Evolutionary conservation across 2,113 vertebrate genomes (phyloP).

Genomic region (Azemiops feae): DNA sequence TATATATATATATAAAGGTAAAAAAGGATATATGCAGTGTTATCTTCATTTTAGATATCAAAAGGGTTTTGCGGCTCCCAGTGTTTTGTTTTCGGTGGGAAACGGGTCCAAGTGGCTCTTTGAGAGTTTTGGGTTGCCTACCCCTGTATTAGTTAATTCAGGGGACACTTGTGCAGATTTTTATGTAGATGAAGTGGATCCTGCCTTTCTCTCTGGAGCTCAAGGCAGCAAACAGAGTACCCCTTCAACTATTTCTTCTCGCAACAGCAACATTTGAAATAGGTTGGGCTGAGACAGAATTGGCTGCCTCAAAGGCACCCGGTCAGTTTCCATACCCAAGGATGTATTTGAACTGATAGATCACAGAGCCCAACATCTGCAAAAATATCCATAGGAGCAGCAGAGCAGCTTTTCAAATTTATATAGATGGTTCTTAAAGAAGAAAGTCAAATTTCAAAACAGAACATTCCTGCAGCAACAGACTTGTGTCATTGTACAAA

Average conservation of each 20-base stretch:
- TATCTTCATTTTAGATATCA: too few species aligned
- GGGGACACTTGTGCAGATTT: neutral
- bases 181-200: neutral
- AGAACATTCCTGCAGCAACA: neutral
- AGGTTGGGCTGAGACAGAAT: neutral
- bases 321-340: neutral
- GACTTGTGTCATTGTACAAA: neutral
- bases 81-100: too few species aligned
- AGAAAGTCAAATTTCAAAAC: neutral
- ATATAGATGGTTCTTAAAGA: neutral
- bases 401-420: neutral
- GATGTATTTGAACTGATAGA: neutral
- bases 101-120: too few species aligned
- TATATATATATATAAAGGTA: too few species aligned
- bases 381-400: neutral
- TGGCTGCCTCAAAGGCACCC: neutral
- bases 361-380: neutral
- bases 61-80: too few species aligned
- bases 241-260: neutral
- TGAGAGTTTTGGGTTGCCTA: too few species aligned
- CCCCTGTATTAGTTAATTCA: slow-evolving; percentile 46
- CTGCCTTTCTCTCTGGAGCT: neutral
- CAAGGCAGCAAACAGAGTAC: neutral
- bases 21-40: too few species aligned
- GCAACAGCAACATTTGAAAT: neutral